Percentiles rank a stretch among this genome's conserved stretches.
Evolutionary conservation across 2,888 invertebrate species (phyloP).

Genomic region (Caenorhabditis sp.): DNA sequence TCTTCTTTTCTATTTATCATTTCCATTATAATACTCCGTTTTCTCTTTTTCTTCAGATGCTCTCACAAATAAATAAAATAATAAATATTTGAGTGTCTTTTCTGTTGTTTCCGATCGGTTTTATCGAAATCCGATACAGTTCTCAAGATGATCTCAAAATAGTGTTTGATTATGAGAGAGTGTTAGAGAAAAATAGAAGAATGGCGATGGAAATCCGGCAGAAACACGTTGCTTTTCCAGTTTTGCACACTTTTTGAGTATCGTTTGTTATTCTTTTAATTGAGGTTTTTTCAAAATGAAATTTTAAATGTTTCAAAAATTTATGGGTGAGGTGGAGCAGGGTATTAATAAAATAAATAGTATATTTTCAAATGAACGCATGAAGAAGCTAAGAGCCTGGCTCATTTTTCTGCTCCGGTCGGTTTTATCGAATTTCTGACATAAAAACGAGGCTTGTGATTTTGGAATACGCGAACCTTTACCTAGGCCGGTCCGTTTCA

Average conservation of each 20-base stretch:
- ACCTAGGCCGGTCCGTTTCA: too few relatives aligned
- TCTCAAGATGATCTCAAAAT: neutral
- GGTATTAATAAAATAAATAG: too few relatives aligned
- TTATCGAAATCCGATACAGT: slow-evolving; percentile 1
- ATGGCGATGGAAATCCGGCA: neutral
- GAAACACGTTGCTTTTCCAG: neutral
- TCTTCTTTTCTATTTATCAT: neutral
- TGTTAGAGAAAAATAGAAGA: neutral
- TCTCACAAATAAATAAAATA: neutral
- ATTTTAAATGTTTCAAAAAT: too few relatives aligned
- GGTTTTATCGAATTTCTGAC: too few relatives aligned
- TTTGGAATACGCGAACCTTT: too few relatives aligned
- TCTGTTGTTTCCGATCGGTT: slow-evolving; percentile 1
- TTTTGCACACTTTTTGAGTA: neutral
- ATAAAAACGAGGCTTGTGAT: too few relatives aligned
- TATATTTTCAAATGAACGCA: too few relatives aligned
- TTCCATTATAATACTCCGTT: neutral
- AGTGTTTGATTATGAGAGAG: neutral
- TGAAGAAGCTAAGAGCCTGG: too few relatives aligned
- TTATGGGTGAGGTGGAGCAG: too few relatives aligned
- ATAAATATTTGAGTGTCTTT: neutral
- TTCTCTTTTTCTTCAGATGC: neutral
- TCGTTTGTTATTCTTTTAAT: neutral
- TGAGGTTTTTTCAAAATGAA: too few relatives aligned
- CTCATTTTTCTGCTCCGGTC: too few relatives aligned